Base-by-base conservation (phyloP, 1,140 invertebrate genomes). In the Dufourea novaeangliae region DNA sequence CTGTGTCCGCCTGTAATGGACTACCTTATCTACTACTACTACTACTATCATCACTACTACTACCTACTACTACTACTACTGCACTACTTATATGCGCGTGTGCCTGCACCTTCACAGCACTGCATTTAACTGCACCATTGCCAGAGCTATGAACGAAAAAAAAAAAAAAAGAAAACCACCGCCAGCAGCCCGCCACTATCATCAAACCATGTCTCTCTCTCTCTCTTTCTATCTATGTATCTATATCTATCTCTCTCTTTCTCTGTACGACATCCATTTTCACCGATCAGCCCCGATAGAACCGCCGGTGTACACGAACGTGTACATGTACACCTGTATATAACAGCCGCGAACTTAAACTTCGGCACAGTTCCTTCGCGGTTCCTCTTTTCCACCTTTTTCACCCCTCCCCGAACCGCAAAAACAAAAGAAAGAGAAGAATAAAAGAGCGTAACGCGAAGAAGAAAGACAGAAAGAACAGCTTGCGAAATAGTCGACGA, bases 1-100 rank as follows among this genome's bases (percentile, higher is more conserved):
- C 75, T 86, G 87, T 88, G 86, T 90, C 87, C 90, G 89, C 91
- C 89, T 91, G 88, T 90, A 90, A 90, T 88, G 89, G 88, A 91
- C 80, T 83, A 85, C 84, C 88, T 87, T 88, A 83, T 82, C 82
- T 87, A 82, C 88, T 80, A 84, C 77, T 25, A 70, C 57, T 32
- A 76, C 41, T 27, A 59, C 52, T 41, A 68, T 17, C 17, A 73
- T 44, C 27, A 73, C 54, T 70, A 78, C 66, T 64, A 79, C 57
- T 79, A 82, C 54, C 63, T 57, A 79, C 67, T 76, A 82, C 50
- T 79, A 84, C 72, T 74, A 84, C 78, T 84, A 85, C 79, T 82
- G 82, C 83, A 85, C 82, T 61, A 81, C 82, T 72, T 84, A 84
- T 84, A 85, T 82, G 79, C 78, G 76, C 79, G 84, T 84, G 84